Base-by-base conservation (phyloP, 2,113 vertebrate genomes). In the Sigmodon hispidus region DNA sequence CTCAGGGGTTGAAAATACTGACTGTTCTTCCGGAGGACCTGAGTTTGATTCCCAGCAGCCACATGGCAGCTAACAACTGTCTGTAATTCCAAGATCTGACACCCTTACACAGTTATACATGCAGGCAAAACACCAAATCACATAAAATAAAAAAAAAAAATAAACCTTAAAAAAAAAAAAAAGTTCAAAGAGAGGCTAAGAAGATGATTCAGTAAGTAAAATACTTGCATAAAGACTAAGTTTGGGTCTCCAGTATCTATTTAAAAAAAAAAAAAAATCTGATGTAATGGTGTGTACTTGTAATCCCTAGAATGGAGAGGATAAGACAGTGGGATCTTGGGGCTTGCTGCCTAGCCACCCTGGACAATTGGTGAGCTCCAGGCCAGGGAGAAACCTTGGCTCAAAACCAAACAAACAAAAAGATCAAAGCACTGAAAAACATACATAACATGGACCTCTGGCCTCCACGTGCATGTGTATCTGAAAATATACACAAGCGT, bases 131-230 rank as follows among this genome's bases (percentile, higher is more conserved):
- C n/a, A n/a, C n/a, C n/a, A n/a, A n/a, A n/a, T n/a, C n/a, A n/a
- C n/a, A n/a, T n/a, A n/a, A n/a, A n/a, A n/a, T n/a, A n/a, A n/a
- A n/a, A n/a, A n/a, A n/a, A n/a, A n/a, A n/a, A n/a, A n/a, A n/a
- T n/a, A n/a, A n/a, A n/a, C n/a, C n/a, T n/a, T n/a, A n/a, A n/a
- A 91, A 85, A 81, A 95, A 91, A 85, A 81, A 95, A 77, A 76
- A 57, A 81, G 36, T 80, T 77, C 89, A 85, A 81, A 95, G 63
- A 40, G n/a, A 26, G 22, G 4, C 12, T 61, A 43, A 40, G 40
- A 26, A 43, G 24, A 31, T 45, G 40, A 26, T 26, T 45, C 40
- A 31, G 1, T 31, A 12, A 43, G 26, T 63, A 34, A 85, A 85
- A 15, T 65, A 59, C 31, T 65, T 34, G 43, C 43, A 45, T 48